Conservation (phyloP, 1,140 invertebrate genomes). For the Tetramorium simillimum region DNA sequence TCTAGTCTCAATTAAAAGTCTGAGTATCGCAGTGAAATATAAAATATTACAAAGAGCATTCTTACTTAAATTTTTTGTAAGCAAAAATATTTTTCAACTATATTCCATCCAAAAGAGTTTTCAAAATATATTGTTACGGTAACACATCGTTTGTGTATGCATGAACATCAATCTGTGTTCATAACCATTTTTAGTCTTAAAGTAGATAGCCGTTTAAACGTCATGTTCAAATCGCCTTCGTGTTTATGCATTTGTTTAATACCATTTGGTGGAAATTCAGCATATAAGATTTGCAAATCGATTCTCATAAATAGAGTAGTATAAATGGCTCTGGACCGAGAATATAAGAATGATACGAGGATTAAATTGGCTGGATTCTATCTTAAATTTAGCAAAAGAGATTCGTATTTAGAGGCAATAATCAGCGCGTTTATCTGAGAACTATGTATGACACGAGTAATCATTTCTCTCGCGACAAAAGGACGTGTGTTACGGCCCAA, state of each 20-base stretch:
- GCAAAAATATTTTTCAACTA: neutral
- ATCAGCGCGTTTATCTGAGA: neutral
- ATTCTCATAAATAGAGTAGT: neutral
- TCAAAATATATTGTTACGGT: neutral
- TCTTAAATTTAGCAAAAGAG: neutral
- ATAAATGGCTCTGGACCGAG: neutral
- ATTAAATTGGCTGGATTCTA: neutral
- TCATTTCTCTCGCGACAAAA: neutral
- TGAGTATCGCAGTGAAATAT: neutral
- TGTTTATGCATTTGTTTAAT: neutral
- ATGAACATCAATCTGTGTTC: conserved; percentile 14
- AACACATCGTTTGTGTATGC: neutral
- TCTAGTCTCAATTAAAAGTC: neutral
- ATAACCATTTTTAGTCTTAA: neutral
- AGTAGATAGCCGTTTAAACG: neutral
- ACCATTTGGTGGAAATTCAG: neutral
- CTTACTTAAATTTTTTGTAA: neutral
- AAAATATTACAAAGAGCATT: neutral
- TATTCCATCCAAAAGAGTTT: neutral
- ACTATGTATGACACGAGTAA: conserved; percentile 11
- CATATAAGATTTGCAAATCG: conserved; percentile 25
- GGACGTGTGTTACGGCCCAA: conserved; percentile 44
- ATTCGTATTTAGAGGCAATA: neutral
- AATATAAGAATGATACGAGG: neutral
- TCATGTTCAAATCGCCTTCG: neutral